Conservation (phyloP, 2,797 vertebrate genomes). For the Muscicapa comitata region DNA sequence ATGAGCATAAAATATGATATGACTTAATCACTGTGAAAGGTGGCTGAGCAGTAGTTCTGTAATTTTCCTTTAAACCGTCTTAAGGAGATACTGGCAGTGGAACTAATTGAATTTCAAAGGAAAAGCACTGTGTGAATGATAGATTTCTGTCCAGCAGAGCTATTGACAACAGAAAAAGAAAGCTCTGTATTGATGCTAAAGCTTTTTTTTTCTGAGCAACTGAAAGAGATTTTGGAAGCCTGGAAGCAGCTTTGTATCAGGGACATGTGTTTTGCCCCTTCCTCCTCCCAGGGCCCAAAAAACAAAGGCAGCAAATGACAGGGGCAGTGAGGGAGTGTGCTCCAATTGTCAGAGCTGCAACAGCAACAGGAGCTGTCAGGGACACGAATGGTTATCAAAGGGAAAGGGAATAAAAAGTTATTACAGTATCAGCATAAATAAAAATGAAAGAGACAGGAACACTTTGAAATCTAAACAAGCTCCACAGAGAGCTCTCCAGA, state of each 20-base stretch:
- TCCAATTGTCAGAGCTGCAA: background rate
- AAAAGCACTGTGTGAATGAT: constrained; percentile 26
- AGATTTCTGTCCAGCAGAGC: constrained; percentile 65
- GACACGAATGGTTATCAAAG: background rate
- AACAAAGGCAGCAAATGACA: constrained; percentile 36
- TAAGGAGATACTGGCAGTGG: constrained; percentile 35
- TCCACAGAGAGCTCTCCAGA: background rate
- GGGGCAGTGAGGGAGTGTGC: background rate
- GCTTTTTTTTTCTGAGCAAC: background rate
- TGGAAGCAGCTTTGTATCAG: constrained; percentile 28
- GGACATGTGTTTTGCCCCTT: background rate
- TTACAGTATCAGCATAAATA: constrained; percentile 28
- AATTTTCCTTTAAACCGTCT: constrained; percentile 28
- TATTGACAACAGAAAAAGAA: constrained; percentile 52
- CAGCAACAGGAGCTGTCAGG: background rate
- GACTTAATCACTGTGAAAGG: constrained; percentile 52
- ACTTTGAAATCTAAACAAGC: constrained; percentile 22
- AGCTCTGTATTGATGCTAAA: constrained; percentile 32
- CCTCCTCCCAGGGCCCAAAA: background rate
- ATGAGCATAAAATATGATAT: constrained; percentile 51
- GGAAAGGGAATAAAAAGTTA: background rate
- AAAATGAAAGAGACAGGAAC: background rate
- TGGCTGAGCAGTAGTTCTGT: constrained; percentile 15
- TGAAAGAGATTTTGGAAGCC: constrained; percentile 47
- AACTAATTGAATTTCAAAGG: constrained; percentile 68